These are phyloP conservation scores for Stichodactyla mertensii DNA, from an alignment of 64 coral and sea anemone genomes.

Conservation along the genomic window DNA sequence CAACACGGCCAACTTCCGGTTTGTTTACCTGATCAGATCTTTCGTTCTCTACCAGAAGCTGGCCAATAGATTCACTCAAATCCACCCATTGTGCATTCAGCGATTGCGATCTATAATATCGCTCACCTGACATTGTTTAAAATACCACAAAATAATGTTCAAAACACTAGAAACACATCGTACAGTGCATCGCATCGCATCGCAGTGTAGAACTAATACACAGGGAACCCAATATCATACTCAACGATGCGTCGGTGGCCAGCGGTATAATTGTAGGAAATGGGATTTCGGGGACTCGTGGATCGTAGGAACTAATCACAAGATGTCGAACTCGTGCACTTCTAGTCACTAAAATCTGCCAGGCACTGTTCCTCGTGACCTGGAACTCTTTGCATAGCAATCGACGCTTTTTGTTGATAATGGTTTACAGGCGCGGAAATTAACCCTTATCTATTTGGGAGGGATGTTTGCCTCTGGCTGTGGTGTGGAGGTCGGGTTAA, in stretches of 20 bases:
- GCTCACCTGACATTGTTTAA: background rate
- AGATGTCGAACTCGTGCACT: too few relatives aligned
- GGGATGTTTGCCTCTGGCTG: background rate
- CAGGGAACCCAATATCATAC: background rate
- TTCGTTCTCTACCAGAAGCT: slow-evolving; percentile 54
- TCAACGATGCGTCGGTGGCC: too few relatives aligned
- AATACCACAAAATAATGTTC: background rate
- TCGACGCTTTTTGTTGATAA: too few relatives aligned
- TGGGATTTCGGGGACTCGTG: too few relatives aligned
- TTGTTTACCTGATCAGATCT: slow-evolving; percentile 5
- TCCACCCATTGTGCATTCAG: slow-evolving; percentile 85
- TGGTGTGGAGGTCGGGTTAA: background rate
- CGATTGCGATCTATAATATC: slow-evolving; percentile 75
- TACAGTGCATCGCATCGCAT: background rate
- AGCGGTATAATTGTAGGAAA: too few relatives aligned
- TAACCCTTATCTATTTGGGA: too few relatives aligned
- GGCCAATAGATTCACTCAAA: slow-evolving; percentile 60
- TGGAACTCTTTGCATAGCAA: too few relatives aligned
- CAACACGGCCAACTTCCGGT: slow-evolving; percentile 32
- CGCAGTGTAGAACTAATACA: background rate
- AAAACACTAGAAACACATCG: background rate
- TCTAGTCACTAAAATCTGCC: too few relatives aligned
- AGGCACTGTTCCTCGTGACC: too few relatives aligned
- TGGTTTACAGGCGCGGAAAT: too few relatives aligned
- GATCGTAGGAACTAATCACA: too few relatives aligned